Base-by-base conservation (phyloP, 2,113 vertebrate species). In the Petromus typicus region DNA sequence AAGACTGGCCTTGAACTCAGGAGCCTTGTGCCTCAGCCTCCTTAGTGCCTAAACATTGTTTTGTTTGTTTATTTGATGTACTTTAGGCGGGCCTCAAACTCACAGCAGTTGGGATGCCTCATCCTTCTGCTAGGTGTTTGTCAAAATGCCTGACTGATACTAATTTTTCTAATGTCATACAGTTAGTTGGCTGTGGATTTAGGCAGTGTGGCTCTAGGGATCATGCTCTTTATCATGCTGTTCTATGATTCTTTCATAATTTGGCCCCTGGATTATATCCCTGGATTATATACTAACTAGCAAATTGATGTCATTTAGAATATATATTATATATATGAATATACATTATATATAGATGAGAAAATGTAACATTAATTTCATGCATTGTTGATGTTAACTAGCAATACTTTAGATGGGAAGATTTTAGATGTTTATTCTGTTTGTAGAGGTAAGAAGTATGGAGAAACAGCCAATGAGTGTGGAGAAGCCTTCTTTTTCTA, bases 401-500 rank as follows among this genome's bases (percentile, higher is more conserved):
- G 12, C 16, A 86, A 30, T 14, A 78, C 51, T 34, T 75, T 86
- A 79, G 32, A 63, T 63, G 45, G 66, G 92, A n/a, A 93, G 40
- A 80, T 91, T 88, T 95, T 88, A 61, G 56, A 51, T 93, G 4
- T 95, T 82, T 90, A 22, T 94, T 97, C 11, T 94, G 73, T 97
- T 97, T 97, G 23, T 95, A 99, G 99, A 97, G 99, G 99, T 97
- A 99, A 99, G 91, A 99, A 98, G 78, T 99, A 99, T 0, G 99
- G 99, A 3, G 99, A 99, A 93, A 99, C 99, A 37, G 99, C 99
- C 25, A 98, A 99, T 96, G 99, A 99, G 95, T 99, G 99, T 98
- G 99, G 99, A 1, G 99, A 99, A 98, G 99, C 99, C 57, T 99
- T 99, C 97, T 99, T 99, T 98, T 98, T 99, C 23, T 99, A 99